Conservation (phyloP, 2,113 vertebrate species). For the Ailurus styani region DNA sequence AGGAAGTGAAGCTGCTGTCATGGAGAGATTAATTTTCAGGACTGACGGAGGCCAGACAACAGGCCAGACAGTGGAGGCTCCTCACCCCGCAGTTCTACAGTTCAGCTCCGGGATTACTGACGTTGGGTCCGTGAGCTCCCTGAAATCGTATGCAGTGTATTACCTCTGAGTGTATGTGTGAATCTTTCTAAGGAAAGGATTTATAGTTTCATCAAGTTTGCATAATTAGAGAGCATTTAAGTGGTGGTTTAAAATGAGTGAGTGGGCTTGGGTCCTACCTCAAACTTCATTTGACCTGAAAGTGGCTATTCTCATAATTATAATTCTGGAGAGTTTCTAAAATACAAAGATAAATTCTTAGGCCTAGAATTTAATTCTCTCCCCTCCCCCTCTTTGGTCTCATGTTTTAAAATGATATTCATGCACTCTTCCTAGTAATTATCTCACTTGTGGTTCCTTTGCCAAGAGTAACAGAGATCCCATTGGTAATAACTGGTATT, state of each 20-base stretch:
- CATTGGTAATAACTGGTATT: not conserved
- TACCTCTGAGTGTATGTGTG: not conserved
- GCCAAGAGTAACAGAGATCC: not conserved
- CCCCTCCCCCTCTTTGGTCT: not conserved
- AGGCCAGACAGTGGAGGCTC: not conserved
- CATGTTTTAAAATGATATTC: not conserved
- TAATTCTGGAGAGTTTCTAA: not conserved
- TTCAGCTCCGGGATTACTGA: not conserved
- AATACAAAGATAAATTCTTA: not conserved
- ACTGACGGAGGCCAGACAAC: not conserved
- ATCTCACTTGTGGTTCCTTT: not conserved
- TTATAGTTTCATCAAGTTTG: not conserved
- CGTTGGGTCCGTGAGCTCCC: not conserved
- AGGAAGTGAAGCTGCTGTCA: not conserved
- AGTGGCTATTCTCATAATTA: not conserved
- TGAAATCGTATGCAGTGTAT: not conserved
- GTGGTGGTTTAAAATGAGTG: not conserved
- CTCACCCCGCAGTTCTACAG: not conserved
- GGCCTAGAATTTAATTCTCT: not conserved
- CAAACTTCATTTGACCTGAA: not conserved
- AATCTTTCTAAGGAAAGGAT: not conserved
- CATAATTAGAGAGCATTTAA: not conserved
- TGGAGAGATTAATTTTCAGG: not conserved
- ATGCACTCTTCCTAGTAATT: conserved; percentile 6
- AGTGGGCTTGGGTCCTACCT: not conserved